A percentile compares a stretch with the other conserved stretches of the same genome.
phyloP scores from a whole-genome alignment of 2,888 invertebrate species.

The Drosophila neotestacea region DNA sequence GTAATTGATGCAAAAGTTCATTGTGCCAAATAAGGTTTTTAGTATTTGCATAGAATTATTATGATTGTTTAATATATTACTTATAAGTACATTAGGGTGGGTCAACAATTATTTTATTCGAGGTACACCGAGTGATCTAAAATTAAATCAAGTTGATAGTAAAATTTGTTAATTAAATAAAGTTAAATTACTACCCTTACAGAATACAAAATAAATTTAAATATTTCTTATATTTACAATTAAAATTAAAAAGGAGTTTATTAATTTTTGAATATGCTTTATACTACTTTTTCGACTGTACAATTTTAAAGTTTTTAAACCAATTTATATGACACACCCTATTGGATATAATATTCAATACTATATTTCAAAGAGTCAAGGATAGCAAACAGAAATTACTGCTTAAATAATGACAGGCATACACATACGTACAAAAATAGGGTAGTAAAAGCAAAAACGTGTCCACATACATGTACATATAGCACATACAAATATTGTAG shows the following conservation, averaged over 20 bases:
- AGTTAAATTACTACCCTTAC: too few species aligned
- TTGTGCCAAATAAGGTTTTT: constrained; percentile 8
- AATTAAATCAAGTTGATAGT: background rate
- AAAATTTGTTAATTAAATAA: too few species aligned
- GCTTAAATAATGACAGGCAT: background rate
- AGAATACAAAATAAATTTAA: too few species aligned
- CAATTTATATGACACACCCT: background rate
- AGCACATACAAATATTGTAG: background rate
- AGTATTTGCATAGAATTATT: background rate
- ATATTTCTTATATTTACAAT: too few species aligned
- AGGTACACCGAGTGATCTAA: background rate
- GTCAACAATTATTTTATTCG: background rate
- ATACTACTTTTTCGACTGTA: background rate
- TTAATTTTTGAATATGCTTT: too few species aligned
- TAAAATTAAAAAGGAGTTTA: too few species aligned
- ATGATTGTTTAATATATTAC: background rate
- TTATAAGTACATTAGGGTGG: background rate
- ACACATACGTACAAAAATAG: background rate
- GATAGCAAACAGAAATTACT: constrained; percentile 11
- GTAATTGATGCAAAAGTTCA: constrained; percentile 25
- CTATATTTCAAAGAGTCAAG: constrained; percentile 6
- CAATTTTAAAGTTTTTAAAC: background rate
- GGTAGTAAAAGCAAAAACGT: background rate
- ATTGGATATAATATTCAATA: background rate
- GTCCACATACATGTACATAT: background rate